Conservation (phyloP, 2,888 invertebrate genomes). For the Drosophila mimetica region DNA sequence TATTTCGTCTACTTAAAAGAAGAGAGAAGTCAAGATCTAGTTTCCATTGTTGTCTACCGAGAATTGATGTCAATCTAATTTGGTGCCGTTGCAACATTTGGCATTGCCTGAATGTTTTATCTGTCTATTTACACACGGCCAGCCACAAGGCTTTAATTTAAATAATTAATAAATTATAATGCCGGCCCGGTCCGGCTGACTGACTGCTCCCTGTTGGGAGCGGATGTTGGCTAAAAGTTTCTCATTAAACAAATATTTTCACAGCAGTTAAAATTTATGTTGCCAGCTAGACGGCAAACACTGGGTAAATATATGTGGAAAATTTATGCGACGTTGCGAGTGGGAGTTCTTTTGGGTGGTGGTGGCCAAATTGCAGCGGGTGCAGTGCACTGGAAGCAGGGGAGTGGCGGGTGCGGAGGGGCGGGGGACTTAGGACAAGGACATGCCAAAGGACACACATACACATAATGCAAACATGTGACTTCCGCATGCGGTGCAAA, state of each 20-base stretch:
- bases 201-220: constrained; percentile 45
- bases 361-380: constrained; percentile 47
- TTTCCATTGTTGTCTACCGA: background rate
- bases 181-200: constrained; percentile 32
- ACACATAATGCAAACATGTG: constrained; percentile 81
- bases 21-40: background rate
- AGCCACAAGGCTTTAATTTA: constrained; percentile 66
- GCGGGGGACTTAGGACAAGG: constrained; percentile 58
- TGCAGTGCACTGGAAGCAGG: constrained; percentile 75
- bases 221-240: constrained; percentile 73
- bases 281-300: constrained; percentile 44
- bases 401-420: too few relatives aligned
- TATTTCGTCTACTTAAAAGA: too few relatives aligned
- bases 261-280: constrained; percentile 79
- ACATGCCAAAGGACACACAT: constrained; percentile 78
- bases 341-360: constrained; percentile 17
- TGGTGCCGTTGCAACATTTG: constrained; percentile 13
- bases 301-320: constrained; percentile 38
- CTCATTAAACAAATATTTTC: constrained; percentile 81
- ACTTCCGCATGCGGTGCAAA: constrained; percentile 81
- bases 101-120: constrained; percentile 20
- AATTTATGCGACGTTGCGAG: constrained; percentile 58
- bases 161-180: constrained; percentile 79
- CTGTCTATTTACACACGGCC: constrained; percentile 44
- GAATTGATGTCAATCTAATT: constrained; percentile 35